Evolutionary conservation across 1,140 invertebrate genomes (phyloP).

Genomic region (Drosophila suzukii): DNA sequence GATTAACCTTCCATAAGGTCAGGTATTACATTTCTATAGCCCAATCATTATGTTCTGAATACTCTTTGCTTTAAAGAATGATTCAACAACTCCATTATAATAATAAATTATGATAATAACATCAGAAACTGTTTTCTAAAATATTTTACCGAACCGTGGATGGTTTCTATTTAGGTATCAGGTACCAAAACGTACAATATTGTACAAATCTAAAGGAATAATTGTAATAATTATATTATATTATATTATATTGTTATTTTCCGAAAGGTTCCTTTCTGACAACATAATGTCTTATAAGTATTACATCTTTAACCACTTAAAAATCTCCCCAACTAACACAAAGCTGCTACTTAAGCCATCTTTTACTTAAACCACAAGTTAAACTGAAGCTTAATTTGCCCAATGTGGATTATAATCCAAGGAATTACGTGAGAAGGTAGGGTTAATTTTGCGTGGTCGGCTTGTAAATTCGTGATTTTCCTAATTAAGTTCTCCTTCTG

Average conservation of each 20-base stretch:
- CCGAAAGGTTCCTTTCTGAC: neutral
- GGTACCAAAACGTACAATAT: too few species aligned
- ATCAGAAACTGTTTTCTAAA: too few species aligned
- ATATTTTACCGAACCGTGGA: too few species aligned
- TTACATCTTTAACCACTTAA: neutral
- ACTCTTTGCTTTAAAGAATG: too few species aligned
- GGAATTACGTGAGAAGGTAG: neutral
- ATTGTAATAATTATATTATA: too few species aligned
- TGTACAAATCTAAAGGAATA: too few species aligned
- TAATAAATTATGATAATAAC: too few species aligned
- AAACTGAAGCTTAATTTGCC: neutral
- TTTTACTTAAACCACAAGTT: neutral
- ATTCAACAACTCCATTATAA: too few species aligned
- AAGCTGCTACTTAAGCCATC: neutral
- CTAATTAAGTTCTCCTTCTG: slow-evolving; percentile 38
- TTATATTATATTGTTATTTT: too few species aligned
- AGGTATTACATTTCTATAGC: neutral
- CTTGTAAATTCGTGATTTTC: slow-evolving; percentile 17
- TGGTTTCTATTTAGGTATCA: too few species aligned
- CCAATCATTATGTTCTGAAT: too few species aligned
- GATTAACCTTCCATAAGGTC: neutral
- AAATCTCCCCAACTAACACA: neutral
- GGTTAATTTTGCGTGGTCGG: slow-evolving; percentile 9
- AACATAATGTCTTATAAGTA: neutral
- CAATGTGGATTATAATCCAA: slow-evolving; percentile 9